Evolutionary conservation across 2,113 vertebrate species (phyloP).

Genomic region (Sardina pilchardus): DNA sequence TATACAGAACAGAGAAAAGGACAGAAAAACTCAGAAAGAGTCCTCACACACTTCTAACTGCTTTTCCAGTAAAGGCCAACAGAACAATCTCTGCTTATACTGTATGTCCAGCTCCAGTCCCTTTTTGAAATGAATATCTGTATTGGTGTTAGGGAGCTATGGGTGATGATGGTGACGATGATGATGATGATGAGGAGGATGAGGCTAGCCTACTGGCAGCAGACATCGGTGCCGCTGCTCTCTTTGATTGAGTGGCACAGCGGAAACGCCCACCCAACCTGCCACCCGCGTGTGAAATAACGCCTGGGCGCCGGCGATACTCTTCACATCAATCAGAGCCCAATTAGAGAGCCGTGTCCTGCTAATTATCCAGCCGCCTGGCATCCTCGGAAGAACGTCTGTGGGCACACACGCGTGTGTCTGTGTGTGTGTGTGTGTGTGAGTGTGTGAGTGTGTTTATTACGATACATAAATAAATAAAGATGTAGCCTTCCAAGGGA

Average conservation of each 20-base stretch:
- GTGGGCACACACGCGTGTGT: slow-evolving; percentile 39
- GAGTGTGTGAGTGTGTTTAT: slow-evolving; percentile 46
- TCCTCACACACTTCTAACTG: background rate
- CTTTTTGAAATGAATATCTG: background rate
- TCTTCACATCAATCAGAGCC: slow-evolving; percentile 66
- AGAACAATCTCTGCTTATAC: background rate
- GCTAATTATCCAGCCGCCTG: slow-evolving; percentile 58
- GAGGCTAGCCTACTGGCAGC: slow-evolving; percentile 17
- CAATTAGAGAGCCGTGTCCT: slow-evolving; percentile 64
- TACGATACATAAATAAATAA: slow-evolving; percentile 66
- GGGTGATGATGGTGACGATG: background rate
- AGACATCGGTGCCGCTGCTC: background rate
- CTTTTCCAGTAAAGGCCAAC: background rate
- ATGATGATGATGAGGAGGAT: background rate
- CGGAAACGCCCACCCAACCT: slow-evolving; percentile 40
- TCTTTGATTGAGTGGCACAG: slow-evolving; percentile 31
- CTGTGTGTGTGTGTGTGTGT: no score
- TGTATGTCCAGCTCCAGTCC: background rate
- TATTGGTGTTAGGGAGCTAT: background rate
- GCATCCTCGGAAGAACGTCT: slow-evolving; percentile 39
- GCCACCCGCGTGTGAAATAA: slow-evolving; percentile 46
- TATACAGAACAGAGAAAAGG: background rate
- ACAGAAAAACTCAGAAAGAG: background rate
- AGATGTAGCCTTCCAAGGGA: slow-evolving; percentile 50
- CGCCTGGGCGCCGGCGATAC: slow-evolving; percentile 46